Evolutionary conservation across 2,888 invertebrate genomes (phyloP).

Genomic region (Ariolimax columbianus): DNA sequence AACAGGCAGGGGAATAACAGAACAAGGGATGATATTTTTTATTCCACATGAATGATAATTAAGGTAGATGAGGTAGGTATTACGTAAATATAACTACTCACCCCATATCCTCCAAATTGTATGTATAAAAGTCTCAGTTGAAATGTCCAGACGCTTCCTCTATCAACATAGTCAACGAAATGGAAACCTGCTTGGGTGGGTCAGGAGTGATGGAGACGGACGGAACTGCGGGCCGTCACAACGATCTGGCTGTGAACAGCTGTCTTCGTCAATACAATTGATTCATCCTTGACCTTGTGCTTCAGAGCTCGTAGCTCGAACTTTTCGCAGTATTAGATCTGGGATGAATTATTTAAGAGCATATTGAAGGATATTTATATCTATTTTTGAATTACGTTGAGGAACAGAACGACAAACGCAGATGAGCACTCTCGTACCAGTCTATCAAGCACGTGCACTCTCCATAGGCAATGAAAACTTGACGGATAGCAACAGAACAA

Average conservation of each 20-base stretch:
- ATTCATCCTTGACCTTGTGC: slow-evolving; percentile 28
- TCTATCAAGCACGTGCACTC: too few species aligned
- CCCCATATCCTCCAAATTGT: slow-evolving; percentile 27
- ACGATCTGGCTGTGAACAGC: neutral
- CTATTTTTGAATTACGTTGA: too few species aligned
- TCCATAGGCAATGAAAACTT: too few species aligned
- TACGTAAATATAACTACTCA: neutral
- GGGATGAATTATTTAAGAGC: too few species aligned
- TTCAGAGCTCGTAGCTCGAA: neutral
- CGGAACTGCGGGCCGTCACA: neutral
- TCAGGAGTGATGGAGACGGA: neutral
- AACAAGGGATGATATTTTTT: neutral
- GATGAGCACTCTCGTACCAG: too few species aligned
- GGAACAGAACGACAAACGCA: too few species aligned
- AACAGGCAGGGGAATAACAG: neutral
- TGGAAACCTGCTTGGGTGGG: neutral
- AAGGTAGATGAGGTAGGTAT: neutral
- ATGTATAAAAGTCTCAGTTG: slow-evolving; percentile 13
- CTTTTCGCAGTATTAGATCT: neutral
- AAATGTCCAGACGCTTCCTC: neutral
- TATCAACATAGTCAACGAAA: slow-evolving; percentile 10
- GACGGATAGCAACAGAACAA: too few species aligned
- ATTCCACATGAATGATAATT: too few species aligned
- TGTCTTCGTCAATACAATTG: slow-evolving; percentile 4
- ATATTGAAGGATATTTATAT: too few species aligned